Conservation (phyloP, 1,140 invertebrate genomes). For the Antheraea pernyi region DNA sequence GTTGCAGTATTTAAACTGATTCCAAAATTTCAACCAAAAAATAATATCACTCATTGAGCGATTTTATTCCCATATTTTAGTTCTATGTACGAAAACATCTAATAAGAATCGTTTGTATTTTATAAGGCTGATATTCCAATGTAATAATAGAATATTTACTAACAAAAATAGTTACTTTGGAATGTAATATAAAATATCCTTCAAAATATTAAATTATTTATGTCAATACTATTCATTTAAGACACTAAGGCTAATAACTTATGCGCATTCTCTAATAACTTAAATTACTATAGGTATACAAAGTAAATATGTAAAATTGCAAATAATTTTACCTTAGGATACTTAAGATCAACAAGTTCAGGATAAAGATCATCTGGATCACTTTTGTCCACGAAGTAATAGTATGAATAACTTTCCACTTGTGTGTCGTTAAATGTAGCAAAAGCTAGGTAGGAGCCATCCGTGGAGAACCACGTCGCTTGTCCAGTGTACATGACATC, state of each 20-base stretch:
- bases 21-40: no score
- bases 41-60: no score
- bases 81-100: no score
- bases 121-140: no score
- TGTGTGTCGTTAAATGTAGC: constrained; percentile 91
- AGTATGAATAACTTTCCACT: constrained; percentile 83
- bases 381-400: constrained; percentile 84
- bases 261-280: background rate
- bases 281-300: background rate
- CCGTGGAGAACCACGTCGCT: constrained; percentile 94
- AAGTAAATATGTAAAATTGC: background rate
- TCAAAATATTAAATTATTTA: background rate
- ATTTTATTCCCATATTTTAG: no score
- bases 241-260: background rate
- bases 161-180: no score
- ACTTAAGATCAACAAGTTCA: constrained; percentile 84
- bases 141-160: no score
- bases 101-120: no score
- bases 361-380: constrained; percentile 85
- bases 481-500: constrained; percentile 92
- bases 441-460: constrained; percentile 89
- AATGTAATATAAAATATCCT: background rate
- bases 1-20: no score
- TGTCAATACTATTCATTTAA: background rate
- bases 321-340: constrained; percentile 87